phyloP scores from a whole-genome alignment of 2,113 vertebrate species.

The Brachionichthys hirsutus region DNA sequence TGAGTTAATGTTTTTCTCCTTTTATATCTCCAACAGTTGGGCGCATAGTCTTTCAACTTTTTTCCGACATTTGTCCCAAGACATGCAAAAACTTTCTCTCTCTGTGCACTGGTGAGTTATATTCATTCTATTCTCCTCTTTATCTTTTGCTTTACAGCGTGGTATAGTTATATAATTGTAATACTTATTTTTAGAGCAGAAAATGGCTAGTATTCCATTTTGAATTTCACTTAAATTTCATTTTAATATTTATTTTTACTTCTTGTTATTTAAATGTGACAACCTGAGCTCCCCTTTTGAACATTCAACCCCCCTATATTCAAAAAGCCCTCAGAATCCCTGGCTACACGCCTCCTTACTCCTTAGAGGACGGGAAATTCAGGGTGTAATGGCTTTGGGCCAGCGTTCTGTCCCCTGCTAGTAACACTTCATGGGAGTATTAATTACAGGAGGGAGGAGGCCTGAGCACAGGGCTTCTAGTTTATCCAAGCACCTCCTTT shows the following conservation, averaged over 20 bases:
- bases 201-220: neutral
- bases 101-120: conserved; percentile 90
- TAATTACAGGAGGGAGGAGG: conserved; percentile 14
- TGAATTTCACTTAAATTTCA: too few relatives aligned
- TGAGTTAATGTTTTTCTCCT: neutral
- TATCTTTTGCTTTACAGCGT: neutral
- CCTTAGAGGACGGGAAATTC: neutral
- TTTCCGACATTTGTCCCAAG: conserved; percentile 96
- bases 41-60: conserved; percentile 97
- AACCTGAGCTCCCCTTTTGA: conserved; percentile 37
- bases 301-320: conserved; percentile 39
- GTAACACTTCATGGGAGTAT: conserved; percentile 10
- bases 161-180: neutral
- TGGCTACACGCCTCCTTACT: conserved; percentile 15
- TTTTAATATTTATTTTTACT: neutral
- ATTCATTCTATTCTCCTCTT: neutral
- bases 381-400: conserved; percentile 4
- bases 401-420: conserved; percentile 7
- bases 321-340: conserved; percentile 16
- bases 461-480: conserved; percentile 13
- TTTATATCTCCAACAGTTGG: conserved; percentile 81
- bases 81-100: conserved; percentile 98
- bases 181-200: neutral
- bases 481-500: conserved; percentile 2
- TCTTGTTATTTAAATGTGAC: neutral